Evolutionary conservation across 2,113 vertebrate species (phyloP), one percentile per base, ranked within the genome.

Genomic region (Clarias magur): DNA sequence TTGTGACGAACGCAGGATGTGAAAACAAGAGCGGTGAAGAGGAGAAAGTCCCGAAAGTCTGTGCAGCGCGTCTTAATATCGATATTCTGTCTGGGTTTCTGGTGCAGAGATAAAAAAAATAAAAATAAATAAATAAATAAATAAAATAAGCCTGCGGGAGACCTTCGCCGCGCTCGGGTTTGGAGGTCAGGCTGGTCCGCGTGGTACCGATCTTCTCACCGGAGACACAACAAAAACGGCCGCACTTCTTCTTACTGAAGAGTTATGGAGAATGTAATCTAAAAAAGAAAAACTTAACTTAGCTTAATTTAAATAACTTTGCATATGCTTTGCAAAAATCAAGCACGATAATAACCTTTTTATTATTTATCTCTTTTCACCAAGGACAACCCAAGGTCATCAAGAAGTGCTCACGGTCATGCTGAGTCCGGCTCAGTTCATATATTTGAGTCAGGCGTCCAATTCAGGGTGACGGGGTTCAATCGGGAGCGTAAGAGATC

Each of bases 131-230:
- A 42, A 42, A 42, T 42, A 42, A 48, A n/a, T n/a, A 48, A 48
- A 48, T 3, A 79, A 23, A 19, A 3, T 34, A 2, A 1, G 12
- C 30, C 54, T 17, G 30, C 19, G 13, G 48, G 17, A 15, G 72
- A 84, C 62, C 80, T 89, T 38, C 73, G 72, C 56, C 34, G 25
- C 13, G 17, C 57, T 67, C 53, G 1, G 16, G 23, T 81, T 84
- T 83, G 75, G 67, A 84, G 81, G 81, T 89, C 67, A 75, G 30
- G 53, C 25, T 16, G 62, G 53, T 59, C 76, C 25, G 10, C 38
- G 7, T 17, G 23, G 54, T 34, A 25, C 67, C 3, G 62, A 53
- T 60, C 53, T 38, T 16, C 56, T 27, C 16, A 60, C 16, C n/a
- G 15, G 62, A 54, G 84, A 30, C 59, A 4, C 15, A n/a, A 57